Evolutionary conservation across 1,140 invertebrate species (phyloP).

Genomic region (Anastrepha ludens): DNA sequence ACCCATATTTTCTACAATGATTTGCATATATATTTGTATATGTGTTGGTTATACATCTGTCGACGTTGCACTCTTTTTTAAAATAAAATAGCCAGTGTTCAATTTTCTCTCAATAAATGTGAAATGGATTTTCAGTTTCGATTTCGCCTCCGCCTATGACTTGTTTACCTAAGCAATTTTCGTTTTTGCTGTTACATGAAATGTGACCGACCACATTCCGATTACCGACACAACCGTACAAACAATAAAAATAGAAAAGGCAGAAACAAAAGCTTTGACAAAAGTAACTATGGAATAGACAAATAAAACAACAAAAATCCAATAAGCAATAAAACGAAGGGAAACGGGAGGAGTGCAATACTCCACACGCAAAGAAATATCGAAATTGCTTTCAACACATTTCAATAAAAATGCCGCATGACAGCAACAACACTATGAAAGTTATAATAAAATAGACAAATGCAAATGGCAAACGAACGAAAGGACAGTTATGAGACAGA

Average conservation of each 20-base stretch:
- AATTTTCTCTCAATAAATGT: neutral
- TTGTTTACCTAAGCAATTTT: slow-evolving; percentile 12
- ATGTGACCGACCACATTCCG: neutral
- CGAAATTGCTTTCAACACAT: slow-evolving; percentile 37
- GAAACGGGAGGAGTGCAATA: neutral
- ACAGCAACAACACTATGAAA: neutral
- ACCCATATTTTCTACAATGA: no score
- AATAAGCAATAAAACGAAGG: slow-evolving; percentile 41
- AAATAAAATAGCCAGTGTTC: neutral
- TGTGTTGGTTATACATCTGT: neutral
- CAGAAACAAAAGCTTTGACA: slow-evolving; percentile 68
- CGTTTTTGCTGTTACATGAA: neutral
- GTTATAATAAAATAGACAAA: neutral
- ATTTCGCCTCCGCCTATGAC: neutral
- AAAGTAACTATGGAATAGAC: slow-evolving; percentile 68
- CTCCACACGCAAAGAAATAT: slow-evolving; percentile 18
- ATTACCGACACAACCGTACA: neutral
- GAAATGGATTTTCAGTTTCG: neutral
- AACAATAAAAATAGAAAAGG: slow-evolving; percentile 1
- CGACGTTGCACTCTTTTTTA: neutral
- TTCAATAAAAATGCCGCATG: slow-evolving; percentile 23
- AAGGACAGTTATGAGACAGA: neutral
- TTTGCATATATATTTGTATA: no score
- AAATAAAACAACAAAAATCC: neutral
- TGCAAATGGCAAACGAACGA: neutral